Evolutionary conservation across 2,888 invertebrate species (phyloP).

Genomic region (Lithophane leautieri): DNA sequence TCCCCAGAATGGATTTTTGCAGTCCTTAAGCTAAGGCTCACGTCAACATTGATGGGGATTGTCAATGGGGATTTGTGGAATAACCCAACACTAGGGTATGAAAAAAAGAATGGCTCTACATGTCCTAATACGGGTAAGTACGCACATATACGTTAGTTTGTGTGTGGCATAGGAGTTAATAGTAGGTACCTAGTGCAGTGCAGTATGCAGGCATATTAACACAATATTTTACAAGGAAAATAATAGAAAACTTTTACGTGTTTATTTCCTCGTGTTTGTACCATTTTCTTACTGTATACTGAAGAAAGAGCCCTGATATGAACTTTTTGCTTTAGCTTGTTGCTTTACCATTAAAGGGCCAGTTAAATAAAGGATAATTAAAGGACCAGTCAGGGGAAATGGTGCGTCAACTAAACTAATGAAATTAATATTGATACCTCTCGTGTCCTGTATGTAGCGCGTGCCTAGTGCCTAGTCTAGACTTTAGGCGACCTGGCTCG

Average conservation of each 20-base stretch:
- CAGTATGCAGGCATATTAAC: not conserved
- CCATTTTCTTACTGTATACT: not conserved
- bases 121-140: not conserved
- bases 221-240: not conserved
- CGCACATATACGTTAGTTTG: not conserved
- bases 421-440: conserved; percentile 29
- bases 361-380: too few relatives aligned
- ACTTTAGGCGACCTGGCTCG: conserved; percentile 43
- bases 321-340: not conserved
- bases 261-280: not conserved
- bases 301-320: not conserved
- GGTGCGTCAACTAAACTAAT: conserved; percentile 31
- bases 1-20: not conserved
- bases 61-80: too few relatives aligned
- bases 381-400: not conserved
- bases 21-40: not conserved
- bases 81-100: not conserved
- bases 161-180: not conserved
- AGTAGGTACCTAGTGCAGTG: not conserved
- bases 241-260: not conserved
- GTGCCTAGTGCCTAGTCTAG: conserved; percentile 50
- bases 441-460: conserved; percentile 30
- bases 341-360: not conserved
- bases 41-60: too few relatives aligned
- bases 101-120: not conserved